These are phyloP conservation scores for Guaruba guarouba DNA, from an alignment of 2,113 vertebrate genomes.

Conservation along the genomic window DNA sequence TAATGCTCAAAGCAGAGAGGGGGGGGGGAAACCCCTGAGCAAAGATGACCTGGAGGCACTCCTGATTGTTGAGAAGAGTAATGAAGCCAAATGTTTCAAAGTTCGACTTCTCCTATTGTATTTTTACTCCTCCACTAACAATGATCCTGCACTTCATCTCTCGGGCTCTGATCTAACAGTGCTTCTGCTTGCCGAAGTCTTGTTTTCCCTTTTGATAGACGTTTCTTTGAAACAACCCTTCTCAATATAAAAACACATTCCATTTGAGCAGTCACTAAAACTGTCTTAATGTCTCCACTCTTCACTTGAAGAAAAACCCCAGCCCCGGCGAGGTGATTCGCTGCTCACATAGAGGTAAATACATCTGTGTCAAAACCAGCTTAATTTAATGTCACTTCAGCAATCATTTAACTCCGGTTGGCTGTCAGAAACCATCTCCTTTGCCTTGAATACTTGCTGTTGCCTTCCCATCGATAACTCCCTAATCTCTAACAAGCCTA, in stretches of 20 bases:
- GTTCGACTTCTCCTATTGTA: conserved; percentile 25
- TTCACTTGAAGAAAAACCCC: conserved; percentile 2
- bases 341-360: conserved; percentile 3
- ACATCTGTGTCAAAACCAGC: conserved; percentile 7
- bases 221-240: conserved; percentile 31
- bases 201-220: conserved; percentile 46
- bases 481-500: neutral
- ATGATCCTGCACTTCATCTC: conserved; percentile 18
- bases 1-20: neutral
- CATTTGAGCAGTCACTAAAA: conserved; percentile 40
- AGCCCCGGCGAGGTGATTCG: neutral
- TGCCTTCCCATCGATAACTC: neutral
- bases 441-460: neutral
- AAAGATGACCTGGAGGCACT: conserved; percentile 20
- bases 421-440: conserved; percentile 21
- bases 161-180: neutral
- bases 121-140: neutral
- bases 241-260: conserved; percentile 40
- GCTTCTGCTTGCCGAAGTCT: neutral
- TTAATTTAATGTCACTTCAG: conserved; percentile 7
- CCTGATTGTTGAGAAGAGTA: conserved; percentile 27
- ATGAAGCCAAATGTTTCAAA: conserved; percentile 36
- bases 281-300: neutral
- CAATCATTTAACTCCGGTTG: neutral
- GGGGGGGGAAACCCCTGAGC: neutral